phyloP scores from a whole-genome alignment of 2,888 invertebrate species.

The Drosophila mayaguana region DNA sequence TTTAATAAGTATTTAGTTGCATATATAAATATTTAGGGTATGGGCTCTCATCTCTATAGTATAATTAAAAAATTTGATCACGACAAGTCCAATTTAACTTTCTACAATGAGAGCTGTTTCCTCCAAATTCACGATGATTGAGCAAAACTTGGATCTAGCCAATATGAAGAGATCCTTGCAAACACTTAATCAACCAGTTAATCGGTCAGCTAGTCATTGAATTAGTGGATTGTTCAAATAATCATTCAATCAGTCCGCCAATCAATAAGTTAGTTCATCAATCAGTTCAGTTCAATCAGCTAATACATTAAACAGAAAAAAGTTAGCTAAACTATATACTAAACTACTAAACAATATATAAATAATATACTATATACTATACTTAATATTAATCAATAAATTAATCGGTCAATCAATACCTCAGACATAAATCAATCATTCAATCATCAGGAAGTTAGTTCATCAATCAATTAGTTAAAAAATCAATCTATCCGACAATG shows the following conservation, averaged over 20 bases:
- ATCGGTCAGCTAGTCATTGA: too few species aligned
- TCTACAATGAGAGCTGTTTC: background rate
- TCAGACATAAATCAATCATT: too few species aligned
- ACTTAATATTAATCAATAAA: too few species aligned
- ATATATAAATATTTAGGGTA: background rate
- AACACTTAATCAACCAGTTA: background rate
- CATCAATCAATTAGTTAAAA: background rate
- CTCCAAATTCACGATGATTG: accelerated
- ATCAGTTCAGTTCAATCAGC: too few species aligned
- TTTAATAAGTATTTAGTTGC: slow-evolving; percentile 3
- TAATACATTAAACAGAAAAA: too few species aligned
- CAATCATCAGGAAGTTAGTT: background rate
- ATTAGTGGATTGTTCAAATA: too few species aligned
- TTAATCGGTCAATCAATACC: too few species aligned
- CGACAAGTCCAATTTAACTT: background rate
- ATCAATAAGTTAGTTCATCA: too few species aligned
- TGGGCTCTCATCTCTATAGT: background rate
- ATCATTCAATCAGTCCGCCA: too few species aligned
- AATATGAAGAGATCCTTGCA: background rate
- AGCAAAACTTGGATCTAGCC: background rate
- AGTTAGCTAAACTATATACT: too few species aligned
- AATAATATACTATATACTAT: too few species aligned
- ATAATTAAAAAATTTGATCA: background rate
- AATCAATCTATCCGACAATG: background rate
- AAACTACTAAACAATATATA: too few species aligned